Base-by-base conservation (phyloP, 2,797 vertebrate species). In the Fistularia tabacaria region DNA sequence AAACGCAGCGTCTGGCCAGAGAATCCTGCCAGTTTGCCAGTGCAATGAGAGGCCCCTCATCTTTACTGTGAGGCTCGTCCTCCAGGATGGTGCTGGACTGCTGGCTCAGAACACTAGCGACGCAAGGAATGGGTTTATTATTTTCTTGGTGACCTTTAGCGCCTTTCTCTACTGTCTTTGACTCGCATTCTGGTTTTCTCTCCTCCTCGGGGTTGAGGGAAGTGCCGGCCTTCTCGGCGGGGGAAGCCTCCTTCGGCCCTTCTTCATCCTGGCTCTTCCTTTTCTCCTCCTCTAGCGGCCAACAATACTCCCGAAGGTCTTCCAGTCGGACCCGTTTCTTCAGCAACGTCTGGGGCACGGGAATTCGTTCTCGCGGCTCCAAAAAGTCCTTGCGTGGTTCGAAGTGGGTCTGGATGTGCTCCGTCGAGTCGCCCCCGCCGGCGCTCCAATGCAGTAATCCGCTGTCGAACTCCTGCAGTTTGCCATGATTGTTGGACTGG, bases 371-470 rank as follows among this genome's bases (percentile, higher is more conserved):
- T 55, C 92, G 89, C 49, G 84, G 79, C 62, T 85, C 85, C 68
- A 92, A 81, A 61, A 94, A 91, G 74, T 94, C 91, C 14, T 81
- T 88, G 61, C 91, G 91, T 74, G 94, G 94, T 79, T 99, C 97
- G 51, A 99, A 98, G 90, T 98, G 95, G 73, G 95, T 98, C 86
- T 98, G 97, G 77, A 99, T 99, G 86, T 99, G 96, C 73, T 98
- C 96, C 11, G 97, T 99, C 62, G 94, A 98, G 65, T 99, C 97
- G 8, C 97, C 97, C 1, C 97, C 97, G 57, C 97, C 97, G 12
- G 98, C 94, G 61, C 94, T 93, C 97, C 97, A 99, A 79, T 99
- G 97, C 64, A 97, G 85, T 62, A 99, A 86, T 38, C 97, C 97
- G 7, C 97, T 99, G 72, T 98, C 94, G 42, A 99, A 99, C 87